Conservation (phyloP, 2,888 invertebrate species). For the Ectemnius cavifrons region DNA sequence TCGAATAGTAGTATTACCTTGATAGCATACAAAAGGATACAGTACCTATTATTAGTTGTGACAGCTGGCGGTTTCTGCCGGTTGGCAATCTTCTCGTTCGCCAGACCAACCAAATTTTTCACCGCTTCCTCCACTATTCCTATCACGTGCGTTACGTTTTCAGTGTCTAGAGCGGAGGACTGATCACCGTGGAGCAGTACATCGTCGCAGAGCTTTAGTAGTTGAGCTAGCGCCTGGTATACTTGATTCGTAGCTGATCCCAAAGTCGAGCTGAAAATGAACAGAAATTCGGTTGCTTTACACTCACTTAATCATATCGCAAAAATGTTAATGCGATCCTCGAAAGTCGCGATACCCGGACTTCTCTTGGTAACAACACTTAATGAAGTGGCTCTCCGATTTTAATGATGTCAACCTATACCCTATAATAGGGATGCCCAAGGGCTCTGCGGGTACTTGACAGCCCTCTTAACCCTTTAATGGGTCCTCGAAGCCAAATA, state of each 20-base stretch:
- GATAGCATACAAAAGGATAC: not conserved
- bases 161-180: conserved; percentile 82
- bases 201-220: conserved; percentile 94
- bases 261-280: conserved; percentile 81
- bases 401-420: not conserved
- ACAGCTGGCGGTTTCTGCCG: conserved; percentile 77
- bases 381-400: not conserved
- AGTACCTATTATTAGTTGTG: conserved; percentile 72
- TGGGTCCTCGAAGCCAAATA: not conserved
- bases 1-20: too few species aligned
- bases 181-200: conserved; percentile 87
- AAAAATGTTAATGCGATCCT: too few species aligned
- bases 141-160: conserved; percentile 85
- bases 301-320: too few species aligned
- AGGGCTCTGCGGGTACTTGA: not conserved
- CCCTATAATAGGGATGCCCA: not conserved
- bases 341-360: too few species aligned
- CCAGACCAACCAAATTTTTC: conserved; percentile 87
- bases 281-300: too few species aligned
- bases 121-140: conserved; percentile 86
- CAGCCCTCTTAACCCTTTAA: conserved; percentile 3
- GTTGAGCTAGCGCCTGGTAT: conserved; percentile 90
- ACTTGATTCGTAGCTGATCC: conserved; percentile 91
- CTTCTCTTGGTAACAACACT: not conserved
- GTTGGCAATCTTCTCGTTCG: conserved; percentile 89